Conservation (phyloP, 2,797 vertebrate genomes). For the Erpetoichthys calabaricus region DNA sequence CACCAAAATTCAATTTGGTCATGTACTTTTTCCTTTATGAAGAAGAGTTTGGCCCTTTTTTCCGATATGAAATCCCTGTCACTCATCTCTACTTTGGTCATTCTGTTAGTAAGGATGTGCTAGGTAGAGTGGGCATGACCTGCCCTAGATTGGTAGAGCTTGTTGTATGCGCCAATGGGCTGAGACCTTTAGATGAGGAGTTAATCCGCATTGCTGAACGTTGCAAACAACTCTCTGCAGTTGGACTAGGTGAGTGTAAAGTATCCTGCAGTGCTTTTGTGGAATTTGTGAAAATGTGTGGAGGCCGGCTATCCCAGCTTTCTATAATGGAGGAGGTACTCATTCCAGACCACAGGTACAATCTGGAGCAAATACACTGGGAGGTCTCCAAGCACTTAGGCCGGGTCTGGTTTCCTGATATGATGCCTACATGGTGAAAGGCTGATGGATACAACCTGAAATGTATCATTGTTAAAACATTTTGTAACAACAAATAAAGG, state of each 20-base stretch:
- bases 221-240: constrained; percentile 84
- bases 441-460: too few species aligned
- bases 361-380: constrained; percentile 93
- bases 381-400: constrained; percentile 96
- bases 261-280: constrained; percentile 96
- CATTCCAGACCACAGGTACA: constrained; percentile 90
- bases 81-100: constrained; percentile 96
- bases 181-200: constrained; percentile 89
- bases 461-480: too few species aligned
- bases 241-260: constrained; percentile 92
- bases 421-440: constrained; percentile 94
- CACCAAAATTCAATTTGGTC: constrained; percentile 91
- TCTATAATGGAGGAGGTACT: constrained; percentile 98
- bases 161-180: constrained; percentile 91
- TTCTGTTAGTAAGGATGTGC: constrained; percentile 90
- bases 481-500: too few species aligned
- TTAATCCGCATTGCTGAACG: constrained; percentile 87
- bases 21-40: constrained; percentile 98
- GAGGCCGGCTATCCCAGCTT: constrained; percentile 80
- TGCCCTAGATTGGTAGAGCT: constrained; percentile 89
- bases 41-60: constrained; percentile 91
- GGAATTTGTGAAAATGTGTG: constrained; percentile 96
- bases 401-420: constrained; percentile 94
- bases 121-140: constrained; percentile 87
- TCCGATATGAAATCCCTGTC: constrained; percentile 84